Base-by-base conservation (phyloP, 2,113 vertebrate genomes). In the Panurus biarmicus region DNA sequence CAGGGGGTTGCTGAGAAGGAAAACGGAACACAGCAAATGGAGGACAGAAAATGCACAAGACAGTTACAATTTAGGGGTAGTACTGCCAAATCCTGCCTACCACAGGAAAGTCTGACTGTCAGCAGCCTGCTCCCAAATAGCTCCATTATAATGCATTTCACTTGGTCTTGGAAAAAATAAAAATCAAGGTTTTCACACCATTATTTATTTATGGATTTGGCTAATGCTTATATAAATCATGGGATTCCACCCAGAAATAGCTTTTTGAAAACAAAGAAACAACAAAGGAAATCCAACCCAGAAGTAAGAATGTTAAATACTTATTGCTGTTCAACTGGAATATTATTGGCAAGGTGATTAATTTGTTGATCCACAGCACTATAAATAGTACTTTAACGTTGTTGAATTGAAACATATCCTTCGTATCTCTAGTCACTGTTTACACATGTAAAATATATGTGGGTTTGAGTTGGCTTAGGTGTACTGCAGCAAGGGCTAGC, bases 321-420 rank as follows among this genome's bases (percentile, higher is more conserved):
- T 47, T 85, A 38, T 6, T 89, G 72, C 61, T 73, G 14, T 80
- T 90, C 40, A 90, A 23, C 54, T 51, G 35, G 11, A 74, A 36
- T 86, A 94, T 51, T 94, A 92, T 81, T 92, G 82, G 45, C 69
- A 84, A 76, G 45, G 75, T 83, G 92, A 93, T 91, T 91, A 90
- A 92, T 84, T 78, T 89, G 78, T 78, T 96, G 86, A 94, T 81
- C 72, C 16, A 20, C 3, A 2, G 56, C 31, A 54, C 87, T 95
- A 96, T 87, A 95, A 95, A 94, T 87, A 94, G 71, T 71, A 67
- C 57, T 72, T 84, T 67, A 93, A 75, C 71, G 71, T 87, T 6
- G 48, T 17, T 79, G 54, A 93, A 93, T 71, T 79, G 61, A 92
- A 96, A 90, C 62, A 57, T 74, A 87, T 65, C 62, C 78, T 88